phyloP scores from a whole-genome alignment of 2,113 vertebrate genomes.

The Canis aureus region DNA sequence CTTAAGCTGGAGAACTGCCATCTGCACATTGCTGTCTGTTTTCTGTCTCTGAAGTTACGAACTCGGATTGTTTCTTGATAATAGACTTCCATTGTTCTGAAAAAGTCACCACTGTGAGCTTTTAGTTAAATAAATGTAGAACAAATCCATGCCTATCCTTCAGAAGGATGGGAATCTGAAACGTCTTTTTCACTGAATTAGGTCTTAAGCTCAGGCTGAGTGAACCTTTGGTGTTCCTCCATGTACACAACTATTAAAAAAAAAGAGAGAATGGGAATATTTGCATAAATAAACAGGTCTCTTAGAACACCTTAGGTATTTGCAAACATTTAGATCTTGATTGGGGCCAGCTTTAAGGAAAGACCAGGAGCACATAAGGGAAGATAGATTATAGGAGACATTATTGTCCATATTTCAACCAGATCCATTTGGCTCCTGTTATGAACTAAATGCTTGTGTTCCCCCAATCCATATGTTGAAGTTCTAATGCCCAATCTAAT shows the following conservation, averaged over 20 bases:
- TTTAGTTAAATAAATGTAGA: not conserved
- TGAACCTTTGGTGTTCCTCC: not conserved
- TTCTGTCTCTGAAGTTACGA: constrained; percentile 16
- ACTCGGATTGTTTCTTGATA: not conserved
- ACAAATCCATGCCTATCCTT: not conserved
- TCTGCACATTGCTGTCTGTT: not conserved
- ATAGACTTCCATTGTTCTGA: not conserved
- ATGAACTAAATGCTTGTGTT: not conserved
- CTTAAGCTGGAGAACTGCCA: not conserved
- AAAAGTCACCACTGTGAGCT: not conserved
- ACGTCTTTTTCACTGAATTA: not conserved
- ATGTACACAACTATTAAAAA: not conserved
- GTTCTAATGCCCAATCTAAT: not conserved
- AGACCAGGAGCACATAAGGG: not conserved
- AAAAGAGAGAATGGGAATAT: not conserved
- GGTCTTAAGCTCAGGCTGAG: not conserved
- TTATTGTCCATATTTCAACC: not conserved
- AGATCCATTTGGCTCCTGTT: not conserved
- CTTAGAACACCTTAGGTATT: not conserved
- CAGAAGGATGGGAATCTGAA: not conserved
- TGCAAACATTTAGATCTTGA: not conserved
- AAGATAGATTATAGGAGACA: not conserved
- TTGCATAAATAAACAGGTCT: not conserved
- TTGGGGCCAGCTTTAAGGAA: not conserved
- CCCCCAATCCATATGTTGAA: not conserved